phyloP scores from a whole-genome alignment of 2,888 invertebrate genomes.

The Steinernema scapterisci region DNA sequence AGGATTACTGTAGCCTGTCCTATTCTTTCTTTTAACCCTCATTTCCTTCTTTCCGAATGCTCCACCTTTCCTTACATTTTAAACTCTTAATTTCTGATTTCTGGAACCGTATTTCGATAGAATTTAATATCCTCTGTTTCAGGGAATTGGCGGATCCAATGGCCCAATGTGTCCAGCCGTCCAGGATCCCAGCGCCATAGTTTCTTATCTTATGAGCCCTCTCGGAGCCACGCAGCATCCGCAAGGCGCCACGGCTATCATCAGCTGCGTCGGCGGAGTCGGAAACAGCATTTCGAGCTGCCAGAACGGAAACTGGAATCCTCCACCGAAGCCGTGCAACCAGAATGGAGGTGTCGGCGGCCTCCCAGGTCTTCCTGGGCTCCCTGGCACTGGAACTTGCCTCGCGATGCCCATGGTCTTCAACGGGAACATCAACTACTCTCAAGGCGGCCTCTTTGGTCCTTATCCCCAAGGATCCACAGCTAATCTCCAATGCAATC shows the following conservation, averaged over 20 bases:
- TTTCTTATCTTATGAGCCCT: background rate
- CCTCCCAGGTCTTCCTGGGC: background rate
- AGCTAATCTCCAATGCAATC: slow-evolving; percentile 48
- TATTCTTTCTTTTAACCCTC: background rate
- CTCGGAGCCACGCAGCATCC: slow-evolving; percentile 17
- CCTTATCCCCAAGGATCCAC: slow-evolving; percentile 50
- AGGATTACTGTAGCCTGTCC: background rate
- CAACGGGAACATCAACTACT: slow-evolving; percentile 41
- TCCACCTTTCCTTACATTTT: background rate
- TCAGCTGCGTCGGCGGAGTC: slow-evolving; percentile 44
- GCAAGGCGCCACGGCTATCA: slow-evolving; percentile 50
- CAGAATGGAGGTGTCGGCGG: background rate
- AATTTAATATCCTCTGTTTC: background rate
- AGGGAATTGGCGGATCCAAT: background rate
- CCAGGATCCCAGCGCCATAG: background rate
- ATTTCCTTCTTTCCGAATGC: background rate
- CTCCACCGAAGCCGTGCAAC: slow-evolving; percentile 27
- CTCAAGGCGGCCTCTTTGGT: slow-evolving; percentile 42
- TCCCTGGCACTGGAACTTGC: too few species aligned
- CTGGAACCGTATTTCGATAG: background rate
- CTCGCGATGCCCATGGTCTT: slow-evolving; percentile 33
- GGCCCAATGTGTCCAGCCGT: background rate
- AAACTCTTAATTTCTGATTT: too few species aligned
- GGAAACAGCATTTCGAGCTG: slow-evolving; percentile 5
- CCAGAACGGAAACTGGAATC: slow-evolving; percentile 31